phyloP scores from a whole-genome alignment of 1,140 invertebrate species.

The Brachystomella parvula region DNA sequence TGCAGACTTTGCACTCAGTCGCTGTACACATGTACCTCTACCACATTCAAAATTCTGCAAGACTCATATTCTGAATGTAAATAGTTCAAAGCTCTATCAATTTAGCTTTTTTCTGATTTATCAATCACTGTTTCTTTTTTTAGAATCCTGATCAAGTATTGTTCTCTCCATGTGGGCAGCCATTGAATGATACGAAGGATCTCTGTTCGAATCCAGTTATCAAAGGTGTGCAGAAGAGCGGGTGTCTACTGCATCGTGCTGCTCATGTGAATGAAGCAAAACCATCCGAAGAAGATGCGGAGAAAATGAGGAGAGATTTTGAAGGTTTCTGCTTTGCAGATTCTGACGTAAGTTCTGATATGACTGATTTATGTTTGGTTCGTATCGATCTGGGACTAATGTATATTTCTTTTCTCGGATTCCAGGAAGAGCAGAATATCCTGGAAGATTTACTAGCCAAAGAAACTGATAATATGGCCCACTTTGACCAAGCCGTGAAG shows the following conservation, averaged over 20 bases:
- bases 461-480: neutral
- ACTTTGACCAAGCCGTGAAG: neutral
- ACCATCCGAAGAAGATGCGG: neutral
- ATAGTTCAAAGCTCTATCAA: neutral
- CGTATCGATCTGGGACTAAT: neutral
- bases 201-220: neutral
- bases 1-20: neutral
- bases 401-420: neutral
- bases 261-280: neutral
- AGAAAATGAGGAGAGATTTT: neutral
- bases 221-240: slow-evolving; percentile 3
- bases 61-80: neutral
- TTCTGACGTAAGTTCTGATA: neutral
- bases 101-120: neutral
- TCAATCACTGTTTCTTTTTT: neutral
- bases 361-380: neutral
- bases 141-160: neutral
- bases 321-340: neutral
- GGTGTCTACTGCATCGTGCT: neutral
- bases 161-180: neutral
- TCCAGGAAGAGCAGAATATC: neutral
- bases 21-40: neutral
- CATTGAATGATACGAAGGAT: neutral
- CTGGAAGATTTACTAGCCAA: neutral
- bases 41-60: neutral